Evolutionary conservation across 2,113 vertebrate species (phyloP), one percentile per base, ranked within the genome.

Genomic region (Lanius collurio): DNA sequence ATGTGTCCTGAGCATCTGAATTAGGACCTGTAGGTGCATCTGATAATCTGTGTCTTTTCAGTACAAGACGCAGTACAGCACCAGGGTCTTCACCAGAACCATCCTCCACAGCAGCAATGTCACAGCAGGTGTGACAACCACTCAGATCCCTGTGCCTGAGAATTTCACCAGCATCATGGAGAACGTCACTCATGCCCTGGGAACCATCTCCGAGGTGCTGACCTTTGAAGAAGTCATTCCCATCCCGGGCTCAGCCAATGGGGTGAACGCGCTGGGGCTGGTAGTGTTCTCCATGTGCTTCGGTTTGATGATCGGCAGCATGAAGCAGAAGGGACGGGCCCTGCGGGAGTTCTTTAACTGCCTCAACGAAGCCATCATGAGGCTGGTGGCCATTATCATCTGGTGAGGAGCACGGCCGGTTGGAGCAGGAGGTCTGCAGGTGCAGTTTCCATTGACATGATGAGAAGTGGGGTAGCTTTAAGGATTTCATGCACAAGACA

Each of bases 281-380:
- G 99, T 99, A 93, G 98, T 99, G 83, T 99, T 99, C 98, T 99
- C 99, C 93, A 98, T 99, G 97, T 99, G 98, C 97, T 99, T 99
- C 9, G 99, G 99, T 82, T 97, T 99, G 96, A 98, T 99, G 95
- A 98, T 99, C 46, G 99, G 99, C 31, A 99, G 98, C 97, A 99
- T 99, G 99, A 99, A 99, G 94, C 98, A 99, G 96, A 98, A 99
- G 96, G 99, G 99, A 63, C 98, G 98, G 70, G 98, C 98, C 67
- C 98, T 99, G 81, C 98, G 98, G 94, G 99, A 99, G 91, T 99
- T 99, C 97, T 99, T 99, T 73, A 98, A 99, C 97, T 98, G 99
- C 96, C 98, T 99, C 97, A 99, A 99, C 89, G 99, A 99, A 97
- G 99, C 99, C 94, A 99, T 99, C 97, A 99, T 99, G 99, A 98